These are phyloP conservation scores for Epinephelus malabaricus DNA, from an alignment of 2,797 vertebrate species.

Conservation along the genomic window DNA sequence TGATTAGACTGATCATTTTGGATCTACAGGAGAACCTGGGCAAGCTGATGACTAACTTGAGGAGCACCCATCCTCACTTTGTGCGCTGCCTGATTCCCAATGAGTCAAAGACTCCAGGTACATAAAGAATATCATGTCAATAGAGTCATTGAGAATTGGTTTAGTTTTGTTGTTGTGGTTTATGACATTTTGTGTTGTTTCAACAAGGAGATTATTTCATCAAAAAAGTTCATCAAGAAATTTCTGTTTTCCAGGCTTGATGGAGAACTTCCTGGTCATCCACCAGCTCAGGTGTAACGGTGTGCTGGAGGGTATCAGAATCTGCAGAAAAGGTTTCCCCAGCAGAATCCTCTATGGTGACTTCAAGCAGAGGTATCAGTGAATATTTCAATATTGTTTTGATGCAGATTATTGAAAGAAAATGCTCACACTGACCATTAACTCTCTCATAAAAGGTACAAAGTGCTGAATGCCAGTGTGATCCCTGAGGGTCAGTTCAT, in stretches of 20 bases:
- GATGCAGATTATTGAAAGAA: background rate
- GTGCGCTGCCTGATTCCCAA: conserved; percentile 94
- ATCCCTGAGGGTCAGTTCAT: conserved; percentile 93
- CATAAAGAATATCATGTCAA: background rate
- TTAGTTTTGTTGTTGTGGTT: background rate
- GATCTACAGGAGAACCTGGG: conserved; percentile 90
- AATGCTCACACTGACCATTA: background rate
- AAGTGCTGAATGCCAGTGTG: conserved; percentile 88
- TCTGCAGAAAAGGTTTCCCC: conserved; percentile 91
- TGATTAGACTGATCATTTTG: background rate
- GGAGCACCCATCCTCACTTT: conserved; percentile 92
- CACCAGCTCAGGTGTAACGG: conserved; percentile 94
- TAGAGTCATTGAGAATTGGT: accelerated
- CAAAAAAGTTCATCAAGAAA: background rate
- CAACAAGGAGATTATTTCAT: background rate
- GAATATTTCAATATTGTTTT: accelerated
- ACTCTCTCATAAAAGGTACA: conserved; percentile 56
- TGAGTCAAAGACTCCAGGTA: conserved; percentile 94
- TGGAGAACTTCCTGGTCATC: conserved; percentile 93
- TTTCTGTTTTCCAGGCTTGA: conserved; percentile 82
- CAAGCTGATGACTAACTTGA: conserved; percentile 92
- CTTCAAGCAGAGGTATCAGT: conserved; percentile 87
- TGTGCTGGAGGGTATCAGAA: conserved; percentile 92
- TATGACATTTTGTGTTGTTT: background rate
- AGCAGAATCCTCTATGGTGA: conserved; percentile 90